Conservation (phyloP, 2,113 vertebrate species). For the Charina bottae region DNA sequence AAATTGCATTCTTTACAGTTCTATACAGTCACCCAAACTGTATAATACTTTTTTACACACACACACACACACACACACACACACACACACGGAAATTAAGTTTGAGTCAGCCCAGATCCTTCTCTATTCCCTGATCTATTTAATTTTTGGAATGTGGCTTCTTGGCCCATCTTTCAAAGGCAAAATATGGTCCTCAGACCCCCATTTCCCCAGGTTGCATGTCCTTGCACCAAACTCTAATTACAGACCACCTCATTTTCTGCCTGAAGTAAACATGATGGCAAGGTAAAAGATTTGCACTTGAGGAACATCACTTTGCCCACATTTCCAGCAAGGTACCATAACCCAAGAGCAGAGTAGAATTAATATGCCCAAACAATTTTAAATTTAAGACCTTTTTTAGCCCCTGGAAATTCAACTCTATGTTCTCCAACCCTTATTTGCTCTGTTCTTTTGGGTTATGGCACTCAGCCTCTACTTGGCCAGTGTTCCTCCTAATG, state of each 20-base stretch:
- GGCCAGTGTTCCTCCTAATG: too few relatives aligned
- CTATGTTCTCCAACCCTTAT: neutral
- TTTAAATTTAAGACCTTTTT: neutral
- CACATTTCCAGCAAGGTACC: accelerated
- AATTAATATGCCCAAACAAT: neutral
- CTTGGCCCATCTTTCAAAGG: neutral
- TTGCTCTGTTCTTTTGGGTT: neutral
- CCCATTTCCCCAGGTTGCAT: neutral
- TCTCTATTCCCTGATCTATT: neutral
- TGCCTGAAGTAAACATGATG: neutral
- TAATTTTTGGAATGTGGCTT: neutral
- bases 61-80: too few relatives aligned
- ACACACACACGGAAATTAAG: neutral
- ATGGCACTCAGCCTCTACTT: neutral
- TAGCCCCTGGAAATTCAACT: neutral
- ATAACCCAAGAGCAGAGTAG: neutral
- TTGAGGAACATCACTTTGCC: neutral
- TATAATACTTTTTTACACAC: neutral
- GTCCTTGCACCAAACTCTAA: neutral
- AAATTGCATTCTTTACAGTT: neutral
- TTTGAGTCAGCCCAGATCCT: neutral
- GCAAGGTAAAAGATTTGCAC: neutral
- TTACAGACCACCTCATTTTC: neutral
- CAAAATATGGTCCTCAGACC: neutral
- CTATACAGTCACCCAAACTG: neutral